phyloP scores from a whole-genome alignment of 2,888 invertebrate species.

The Gari tellinella region DNA sequence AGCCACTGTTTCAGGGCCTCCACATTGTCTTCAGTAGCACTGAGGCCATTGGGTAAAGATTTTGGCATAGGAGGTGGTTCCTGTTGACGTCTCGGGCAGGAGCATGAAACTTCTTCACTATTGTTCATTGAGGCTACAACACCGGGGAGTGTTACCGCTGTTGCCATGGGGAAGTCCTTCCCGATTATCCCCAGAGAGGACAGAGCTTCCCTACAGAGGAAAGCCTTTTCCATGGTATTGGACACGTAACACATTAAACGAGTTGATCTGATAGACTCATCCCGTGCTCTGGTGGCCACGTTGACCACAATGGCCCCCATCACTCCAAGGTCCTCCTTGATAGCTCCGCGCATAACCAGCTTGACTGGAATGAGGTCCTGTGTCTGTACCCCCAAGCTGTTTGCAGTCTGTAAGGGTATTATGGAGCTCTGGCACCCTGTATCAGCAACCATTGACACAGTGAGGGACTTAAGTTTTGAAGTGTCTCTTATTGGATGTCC shows the following conservation, averaged over 20 bases:
- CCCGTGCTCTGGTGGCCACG: not conserved
- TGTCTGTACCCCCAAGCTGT: constrained; percentile 22
- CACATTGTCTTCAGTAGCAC: constrained; percentile 32
- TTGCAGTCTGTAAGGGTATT: constrained; percentile 27
- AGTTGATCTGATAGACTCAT: constrained; percentile 15
- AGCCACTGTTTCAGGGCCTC: constrained; percentile 29
- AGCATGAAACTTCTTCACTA: constrained; percentile 18
- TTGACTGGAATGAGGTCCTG: constrained; percentile 44
- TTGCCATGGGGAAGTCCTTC: constrained; percentile 2
- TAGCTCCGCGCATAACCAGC: constrained; percentile 43
- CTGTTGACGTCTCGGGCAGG: constrained; percentile 26
- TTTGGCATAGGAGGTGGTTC: constrained; percentile 21
- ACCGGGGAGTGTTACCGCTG: no score
- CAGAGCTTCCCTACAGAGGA: constrained; percentile 28
- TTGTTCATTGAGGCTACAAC: constrained; percentile 16
- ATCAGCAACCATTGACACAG: constrained; percentile 27
- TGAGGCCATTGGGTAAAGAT: constrained; percentile 23
- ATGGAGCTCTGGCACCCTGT: constrained; percentile 38
- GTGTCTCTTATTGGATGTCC: constrained; percentile 12
- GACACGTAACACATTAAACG: constrained; percentile 26
- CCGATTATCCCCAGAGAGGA: constrained; percentile 30
- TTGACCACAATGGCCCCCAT: constrained; percentile 19
- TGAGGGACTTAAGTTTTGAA: constrained; percentile 7
- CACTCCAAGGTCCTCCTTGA: constrained; percentile 10
- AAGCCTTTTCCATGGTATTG: constrained; percentile 23